Conservation (phyloP, 2,113 vertebrate genomes). For the Rhinopomastus cyanomelas region DNA sequence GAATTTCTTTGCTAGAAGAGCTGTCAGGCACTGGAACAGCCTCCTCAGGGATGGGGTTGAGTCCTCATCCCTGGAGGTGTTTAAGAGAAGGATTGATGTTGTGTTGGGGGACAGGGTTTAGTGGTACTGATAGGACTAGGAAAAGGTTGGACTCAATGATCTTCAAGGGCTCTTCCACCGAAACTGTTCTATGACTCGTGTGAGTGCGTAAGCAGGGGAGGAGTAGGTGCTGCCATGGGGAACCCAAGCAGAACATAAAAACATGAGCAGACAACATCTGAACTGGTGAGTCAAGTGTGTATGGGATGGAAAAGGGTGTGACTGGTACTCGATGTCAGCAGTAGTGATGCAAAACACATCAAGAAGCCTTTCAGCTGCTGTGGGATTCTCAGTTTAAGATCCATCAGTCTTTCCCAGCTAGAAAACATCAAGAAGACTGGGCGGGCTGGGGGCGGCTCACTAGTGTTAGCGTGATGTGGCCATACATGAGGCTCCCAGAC, state of each 20-base stretch:
- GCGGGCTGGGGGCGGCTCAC: neutral
- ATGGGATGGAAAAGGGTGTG: neutral
- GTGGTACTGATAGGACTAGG: no score
- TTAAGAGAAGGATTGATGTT: no score
- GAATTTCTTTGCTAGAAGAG: no score
- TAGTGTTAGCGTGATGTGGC: rapidly evolving
- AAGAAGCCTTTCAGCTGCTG: neutral
- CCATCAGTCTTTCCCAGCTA: neutral
- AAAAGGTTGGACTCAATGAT: no score
- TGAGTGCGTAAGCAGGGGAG: neutral
- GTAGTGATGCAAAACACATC: neutral
- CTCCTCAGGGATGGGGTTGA: no score
- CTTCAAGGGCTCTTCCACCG: no score
- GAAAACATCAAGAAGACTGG: neutral
- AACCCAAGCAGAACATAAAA: neutral
- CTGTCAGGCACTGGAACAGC: no score
- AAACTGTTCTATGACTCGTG: no score
- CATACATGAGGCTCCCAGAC: neutral
- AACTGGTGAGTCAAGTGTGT: neutral
- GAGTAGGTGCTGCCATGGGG: neutral
- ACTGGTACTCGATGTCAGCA: neutral
- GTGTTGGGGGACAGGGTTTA: no score
- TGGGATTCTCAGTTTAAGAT: neutral
- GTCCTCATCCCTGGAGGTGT: no score
- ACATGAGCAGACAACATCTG: neutral